Percentiles rank a stretch among this genome's conserved stretches.
These are phyloP conservation scores for Ophion costatus DNA, from an alignment of 2,888 invertebrate species.

Conservation along the genomic window DNA sequence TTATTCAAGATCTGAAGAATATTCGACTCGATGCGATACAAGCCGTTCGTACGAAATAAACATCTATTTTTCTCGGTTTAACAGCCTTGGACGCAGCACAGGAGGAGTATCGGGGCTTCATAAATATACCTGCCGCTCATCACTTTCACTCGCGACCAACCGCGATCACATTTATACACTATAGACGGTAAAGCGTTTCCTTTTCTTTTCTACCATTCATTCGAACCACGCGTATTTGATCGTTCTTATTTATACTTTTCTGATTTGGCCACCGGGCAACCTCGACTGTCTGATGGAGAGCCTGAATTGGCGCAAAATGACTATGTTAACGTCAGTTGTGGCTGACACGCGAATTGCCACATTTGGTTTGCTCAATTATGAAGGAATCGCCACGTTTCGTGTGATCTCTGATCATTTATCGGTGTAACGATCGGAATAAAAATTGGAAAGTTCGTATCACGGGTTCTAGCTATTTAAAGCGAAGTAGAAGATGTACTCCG, in stretches of 20 bases:
- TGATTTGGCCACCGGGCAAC: not conserved
- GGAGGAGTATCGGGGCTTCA: not conserved
- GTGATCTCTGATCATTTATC: no score
- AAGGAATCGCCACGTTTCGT: no score
- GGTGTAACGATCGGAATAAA: no score
- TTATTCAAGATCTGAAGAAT: not conserved
- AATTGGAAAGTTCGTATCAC: no score
- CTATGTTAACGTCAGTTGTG: no score
- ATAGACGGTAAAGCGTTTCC: constrained; percentile 20
- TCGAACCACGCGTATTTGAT: not conserved
- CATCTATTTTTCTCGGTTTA: constrained; percentile 32
- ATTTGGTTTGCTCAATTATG: no score
- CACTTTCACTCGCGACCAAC: constrained; percentile 78
- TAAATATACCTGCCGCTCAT: constrained; percentile 55
- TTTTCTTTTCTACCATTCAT: constrained; percentile 28
- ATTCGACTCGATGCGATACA: not conserved
- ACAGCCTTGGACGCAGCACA: constrained; percentile 27
- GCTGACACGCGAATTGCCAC: no score
- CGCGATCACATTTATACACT: constrained; percentile 55
- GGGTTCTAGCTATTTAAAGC: no score
- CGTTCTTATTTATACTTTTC: constrained; percentile 1
- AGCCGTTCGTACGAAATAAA: not conserved
- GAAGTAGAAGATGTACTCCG: no score
- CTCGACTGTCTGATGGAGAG: constrained; percentile 18
- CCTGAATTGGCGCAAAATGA: no score